Base-by-base conservation (phyloP, 2,113 vertebrate genomes). In the Etia nguti region DNA sequence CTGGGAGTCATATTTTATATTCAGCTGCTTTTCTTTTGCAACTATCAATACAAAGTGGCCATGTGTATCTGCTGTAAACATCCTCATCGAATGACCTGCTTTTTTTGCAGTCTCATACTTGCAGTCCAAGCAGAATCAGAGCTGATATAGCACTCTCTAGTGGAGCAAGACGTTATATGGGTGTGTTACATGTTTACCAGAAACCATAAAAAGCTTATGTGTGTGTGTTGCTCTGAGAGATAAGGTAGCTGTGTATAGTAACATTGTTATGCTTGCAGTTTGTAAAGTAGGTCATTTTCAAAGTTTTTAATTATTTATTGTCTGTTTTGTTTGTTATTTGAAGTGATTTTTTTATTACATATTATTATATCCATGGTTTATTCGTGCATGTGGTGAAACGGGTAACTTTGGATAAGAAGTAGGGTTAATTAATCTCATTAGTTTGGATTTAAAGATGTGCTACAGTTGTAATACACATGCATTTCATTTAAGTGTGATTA, bases 71-170 rank as follows among this genome's bases (percentile, higher is more conserved):
- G 50, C 85, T 84, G 36, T 59, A 60, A 87, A 84, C 46, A 43
- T 83, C 82, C 60, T 89, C 77, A 91, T 90, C 34, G 36, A 52
- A 85, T 80, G 84, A 86, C 55, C 41, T 68, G 80, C 56, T 87
- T 87, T 70, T 93, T 91, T 80, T 93, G 90, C 88, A 86, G 85
- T 56, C 38, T 94, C 85, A 88, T 87, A 26, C 54, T 79, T 18
- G 65, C 52, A 22, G 38, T 26, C 10, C 15, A 34, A 36, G n/a
- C 16, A 26, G 11, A 75, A 46, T 38, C 48, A 22, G 70, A 52
- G 85, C 75, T 29, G 68, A 70, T 54, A 13, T 36, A 88, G 88
- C 79, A 6, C 86, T 43, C 87, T 91, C 89, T 88, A 87, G 90
- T 87, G 89, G 92, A 85, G 62, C 10, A 59, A 81, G 16, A 52